A percentile compares a stretch with the other conserved stretches of the same genome.
Evolutionary conservation across 2,113 vertebrate species (phyloP).

Genomic region (Prolemur simus): DNA sequence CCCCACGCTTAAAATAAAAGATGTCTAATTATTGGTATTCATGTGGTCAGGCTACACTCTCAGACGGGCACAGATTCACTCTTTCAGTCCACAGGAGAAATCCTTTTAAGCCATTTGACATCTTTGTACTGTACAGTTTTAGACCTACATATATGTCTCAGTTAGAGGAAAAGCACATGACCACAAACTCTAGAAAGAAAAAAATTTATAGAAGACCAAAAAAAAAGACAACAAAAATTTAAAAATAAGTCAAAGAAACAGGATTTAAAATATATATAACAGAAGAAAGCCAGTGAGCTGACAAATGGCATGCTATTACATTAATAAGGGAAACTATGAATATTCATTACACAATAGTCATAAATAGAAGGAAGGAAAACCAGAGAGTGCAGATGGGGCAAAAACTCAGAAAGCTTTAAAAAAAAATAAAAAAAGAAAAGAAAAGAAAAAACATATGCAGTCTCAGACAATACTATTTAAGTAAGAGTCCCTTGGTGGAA

Average conservation of each 20-base stretch:
- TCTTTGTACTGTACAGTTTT: neutral
- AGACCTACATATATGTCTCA: neutral
- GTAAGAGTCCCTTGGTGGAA: conserved; percentile 8
- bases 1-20: conserved; percentile 38
- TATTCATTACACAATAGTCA: conserved; percentile 50
- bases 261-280: neutral
- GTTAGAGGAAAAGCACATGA: neutral
- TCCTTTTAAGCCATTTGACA: conserved; percentile 15
- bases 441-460: neutral
- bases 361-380: conserved; percentile 14
- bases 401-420: conserved; percentile 30
- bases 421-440: neutral
- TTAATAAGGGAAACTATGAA: conserved; percentile 57
- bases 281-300: conserved; percentile 22
- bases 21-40: neutral
- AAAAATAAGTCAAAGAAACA: neutral
- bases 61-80: neutral
- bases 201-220: neutral
- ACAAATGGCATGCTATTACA: neutral
- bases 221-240: neutral
- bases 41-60: neutral
- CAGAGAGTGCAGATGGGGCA: neutral
- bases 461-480: conserved; percentile 28
- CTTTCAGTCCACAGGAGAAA: neutral
- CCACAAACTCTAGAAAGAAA: conserved; percentile 12